A percentile compares a stretch with the other conserved stretches of the same genome.
These are phyloP conservation scores for Cataglyphis livida DNA, from an alignment of 2,888 invertebrate genomes.

Conservation along the genomic window DNA sequence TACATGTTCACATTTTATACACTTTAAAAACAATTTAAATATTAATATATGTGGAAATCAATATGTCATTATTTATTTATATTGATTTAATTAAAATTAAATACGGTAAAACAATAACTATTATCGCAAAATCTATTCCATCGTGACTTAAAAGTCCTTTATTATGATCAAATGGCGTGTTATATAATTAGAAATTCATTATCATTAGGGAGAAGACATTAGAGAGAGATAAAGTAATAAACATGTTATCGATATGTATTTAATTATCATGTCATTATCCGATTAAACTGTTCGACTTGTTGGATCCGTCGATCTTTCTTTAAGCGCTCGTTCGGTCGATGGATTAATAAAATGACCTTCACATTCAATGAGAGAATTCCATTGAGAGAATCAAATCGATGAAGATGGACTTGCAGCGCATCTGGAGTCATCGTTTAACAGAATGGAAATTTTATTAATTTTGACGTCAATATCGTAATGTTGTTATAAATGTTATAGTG, in stretches of 20 bases:
- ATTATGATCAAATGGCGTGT: neutral
- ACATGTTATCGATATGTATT: slow-evolving; percentile 25
- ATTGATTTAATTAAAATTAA: neutral
- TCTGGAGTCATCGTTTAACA: slow-evolving; percentile 76
- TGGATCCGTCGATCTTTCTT: slow-evolving; percentile 16
- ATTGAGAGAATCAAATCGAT: slow-evolving; percentile 60
- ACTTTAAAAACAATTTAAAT: neutral
- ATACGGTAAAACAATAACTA: neutral
- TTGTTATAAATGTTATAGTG: slow-evolving; percentile 74
- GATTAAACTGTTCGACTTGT: slow-evolving; percentile 35
- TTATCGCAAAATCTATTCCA: neutral
- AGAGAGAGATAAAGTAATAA: neutral
- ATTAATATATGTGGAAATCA: neutral
- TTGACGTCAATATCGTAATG: slow-evolving; percentile 79
- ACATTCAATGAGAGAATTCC: slow-evolving; percentile 52
- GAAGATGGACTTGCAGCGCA: slow-evolving; percentile 58
- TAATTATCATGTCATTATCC: slow-evolving; percentile 45
- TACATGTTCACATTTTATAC: neutral
- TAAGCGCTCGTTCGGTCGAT: slow-evolving; percentile 42
- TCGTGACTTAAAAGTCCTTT: neutral
- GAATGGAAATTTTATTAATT: slow-evolving; percentile 78
- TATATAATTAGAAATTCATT: slow-evolving; percentile 33
- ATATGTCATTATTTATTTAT: neutral
- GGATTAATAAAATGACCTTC: slow-evolving; percentile 71
- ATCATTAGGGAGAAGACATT: slow-evolving; percentile 7